Base-by-base conservation (phyloP, 2,888 invertebrate genomes). In the Cryptus armator region DNA sequence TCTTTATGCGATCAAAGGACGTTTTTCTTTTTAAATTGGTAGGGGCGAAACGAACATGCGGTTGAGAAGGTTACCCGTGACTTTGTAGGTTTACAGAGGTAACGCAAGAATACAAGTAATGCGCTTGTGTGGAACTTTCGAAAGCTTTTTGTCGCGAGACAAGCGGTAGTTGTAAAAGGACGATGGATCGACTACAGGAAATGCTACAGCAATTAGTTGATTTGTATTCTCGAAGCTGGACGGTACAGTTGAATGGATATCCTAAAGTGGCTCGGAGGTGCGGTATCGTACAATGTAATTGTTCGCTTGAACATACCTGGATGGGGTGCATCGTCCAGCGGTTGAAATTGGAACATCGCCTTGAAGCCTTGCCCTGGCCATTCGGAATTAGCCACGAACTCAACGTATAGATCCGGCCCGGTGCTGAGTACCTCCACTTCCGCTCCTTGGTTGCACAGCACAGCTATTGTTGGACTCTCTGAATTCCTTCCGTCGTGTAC, bases 301-400 rank as follows among this genome's bases (percentile, higher is more conserved):
- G 66, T 62, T 51, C 51, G 48, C 29, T 75, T 46, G 46, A 32
- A 86, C 88, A 80, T 78, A 90, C 90, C 90, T 76, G 89, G 72
- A 83, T 89, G 86, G 46, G 89, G 89, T 64, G 91, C 88, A 90
- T 95, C 95, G 87, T 96, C 96, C 90, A 95, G 92, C 14, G 96
- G 96, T 90, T 97, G 96, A 91, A 97, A 97, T 91, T 96, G 96
- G 93, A 96, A 97, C 84, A 95, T 96, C 81, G 97, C 97, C 90
- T 97, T 96, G 93, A 97, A 97, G 1, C 97, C 97, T 90, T 96
- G 97, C 0, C 97, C 97, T 0, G 97, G 97, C 92, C 95, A 95
- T 83, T 96, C 96, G 0, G 97, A 97, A 94, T 97, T 97, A 80
- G 97, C 97, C 59, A 97, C 96, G 94, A 98, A 98, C 94, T 98